Evolutionary conservation across 1,140 invertebrate genomes (phyloP), one percentile per base, ranked within the genome.

Genomic region (Chlorops oryzae): DNA sequence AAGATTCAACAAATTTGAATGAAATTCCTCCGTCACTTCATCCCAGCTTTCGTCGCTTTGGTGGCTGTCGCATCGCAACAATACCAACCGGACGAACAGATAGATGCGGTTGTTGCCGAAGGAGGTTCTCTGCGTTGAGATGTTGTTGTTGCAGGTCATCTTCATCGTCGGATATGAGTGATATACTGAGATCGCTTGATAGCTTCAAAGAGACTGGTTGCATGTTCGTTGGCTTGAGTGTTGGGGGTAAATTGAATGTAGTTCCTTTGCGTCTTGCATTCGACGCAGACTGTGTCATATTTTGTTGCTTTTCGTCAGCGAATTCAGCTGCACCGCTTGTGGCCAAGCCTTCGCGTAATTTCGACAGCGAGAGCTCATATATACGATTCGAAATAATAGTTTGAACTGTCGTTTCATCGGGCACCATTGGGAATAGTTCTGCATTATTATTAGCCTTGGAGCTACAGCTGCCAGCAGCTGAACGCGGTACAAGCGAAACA

Each of bases 131-230:
- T n/a, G n/a, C n/a, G n/a, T n/a, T n/a, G n/a, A n/a, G n/a, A 41
- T 44, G 42, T 32, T 51, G 32, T 2, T 24, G 32, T 3, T 52
- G 24, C 22, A 24, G 43, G 5, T 63, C 65, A 37, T 63, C 65
- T 25, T 70, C 66, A 32, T 69, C 65, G 46, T 70, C 66, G 56
- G 66, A 70, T 63, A 70, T 69, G 63, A 70, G 51, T 51, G 66
- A 70, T 59, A 70, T 70, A 58, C 65, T 70, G 28, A 70, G 57
- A 49, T 70, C 66, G 47, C 66, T 69, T 5, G 66, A 70, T 17
- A 69, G 52, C 46, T 69, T 69, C 2, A 70, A 47, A 13, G 65
- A 69, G 27, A 69, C 63, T 21, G 65, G 65, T 13, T 62, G 51
- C 0, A 60, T 63, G 1, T 60, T 56, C 12, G 57, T 57, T 0